Evolutionary conservation across 2,888 invertebrate species (phyloP), one percentile per base, ranked within the genome.

Genomic region (Antitype chi): DNA sequence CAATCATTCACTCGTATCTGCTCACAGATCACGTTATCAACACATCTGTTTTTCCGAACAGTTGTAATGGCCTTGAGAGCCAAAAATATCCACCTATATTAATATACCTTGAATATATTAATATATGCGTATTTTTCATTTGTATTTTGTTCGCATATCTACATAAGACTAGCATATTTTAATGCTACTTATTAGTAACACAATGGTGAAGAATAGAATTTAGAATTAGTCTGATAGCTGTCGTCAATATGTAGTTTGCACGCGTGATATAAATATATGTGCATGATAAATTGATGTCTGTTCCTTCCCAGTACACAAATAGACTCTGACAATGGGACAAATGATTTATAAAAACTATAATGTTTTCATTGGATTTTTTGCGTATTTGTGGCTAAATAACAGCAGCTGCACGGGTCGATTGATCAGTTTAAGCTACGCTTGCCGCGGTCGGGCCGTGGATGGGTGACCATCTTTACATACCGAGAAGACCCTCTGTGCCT

Each of bases 31-130:
- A 20, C 8, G 55, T n/a, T 17, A 20, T 20, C 20, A 52, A 53
- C 55, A 77, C 53, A 77, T 77, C 60, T 62, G 62, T 55, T 47
- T 25, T 25, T n/a, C 6, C 17, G 15, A 28, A 43, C 23, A 80
- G 9, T 62, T 63, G 15, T 49, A 71, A 49, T 52, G 28, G 0
- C 77, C 80, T 80, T 77, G 55, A 28, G 28, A 32, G 5, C 47
- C 38, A 62, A 32, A 55, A 28, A 55, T 20, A 4, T 23, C 11
- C 32, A n/a, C 2, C 11, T 20, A 38, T 20, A 43, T 23, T 17
- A 32, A 67, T 7, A 17, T 55, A 25, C 15, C 15, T 55, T 25
- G n/a, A 25, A 11, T n/a, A 70, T 38, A 28, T 23, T 23, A 20
- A 13, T 32, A n/a, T 11, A 49, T 20, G 3, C 3, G 2, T 57